Percentiles rank a stretch among this genome's conserved stretches.
These are phyloP conservation scores for Cacoxenus indagator DNA, from an alignment of 2,888 invertebrate species.

Conservation along the genomic window DNA sequence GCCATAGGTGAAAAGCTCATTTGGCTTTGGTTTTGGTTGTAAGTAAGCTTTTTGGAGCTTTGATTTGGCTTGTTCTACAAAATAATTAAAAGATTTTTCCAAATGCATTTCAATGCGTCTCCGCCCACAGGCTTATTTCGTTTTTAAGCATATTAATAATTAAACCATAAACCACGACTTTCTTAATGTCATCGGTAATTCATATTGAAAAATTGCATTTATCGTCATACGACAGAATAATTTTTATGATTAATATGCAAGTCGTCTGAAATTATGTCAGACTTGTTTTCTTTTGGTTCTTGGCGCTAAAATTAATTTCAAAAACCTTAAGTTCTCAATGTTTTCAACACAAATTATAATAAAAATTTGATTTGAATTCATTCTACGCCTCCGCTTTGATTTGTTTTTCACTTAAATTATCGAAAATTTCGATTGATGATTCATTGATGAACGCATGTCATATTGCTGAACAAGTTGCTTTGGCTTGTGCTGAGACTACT, in stretches of 20 bases:
- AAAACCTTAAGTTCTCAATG: slow-evolving; percentile 2
- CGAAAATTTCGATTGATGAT: background rate
- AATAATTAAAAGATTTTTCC: no score
- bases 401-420: background rate
- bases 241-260: slow-evolving; percentile 53
- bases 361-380: background rate
- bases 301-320: background rate
- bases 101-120: background rate
- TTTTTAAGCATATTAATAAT: slow-evolving; percentile 9
- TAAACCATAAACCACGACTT: slow-evolving; percentile 36
- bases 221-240: slow-evolving; percentile 48
- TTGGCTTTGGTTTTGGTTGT: no score
- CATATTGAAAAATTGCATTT: slow-evolving; percentile 46
- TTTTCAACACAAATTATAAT: slow-evolving; percentile 10
- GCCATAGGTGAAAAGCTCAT: no score
- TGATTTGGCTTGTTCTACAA: no score
- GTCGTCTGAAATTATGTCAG: slow-evolving; percentile 30
- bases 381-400: background rate
- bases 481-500: no score
- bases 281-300: slow-evolving; percentile 2
- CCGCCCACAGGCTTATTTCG: background rate
- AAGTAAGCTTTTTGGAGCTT: no score
- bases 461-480: no score
- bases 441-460: no score
- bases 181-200: slow-evolving; percentile 40